These are phyloP conservation scores for Heliconius hermathena DNA, from an alignment of 1,140 invertebrate genomes.

Conservation along the genomic window DNA sequence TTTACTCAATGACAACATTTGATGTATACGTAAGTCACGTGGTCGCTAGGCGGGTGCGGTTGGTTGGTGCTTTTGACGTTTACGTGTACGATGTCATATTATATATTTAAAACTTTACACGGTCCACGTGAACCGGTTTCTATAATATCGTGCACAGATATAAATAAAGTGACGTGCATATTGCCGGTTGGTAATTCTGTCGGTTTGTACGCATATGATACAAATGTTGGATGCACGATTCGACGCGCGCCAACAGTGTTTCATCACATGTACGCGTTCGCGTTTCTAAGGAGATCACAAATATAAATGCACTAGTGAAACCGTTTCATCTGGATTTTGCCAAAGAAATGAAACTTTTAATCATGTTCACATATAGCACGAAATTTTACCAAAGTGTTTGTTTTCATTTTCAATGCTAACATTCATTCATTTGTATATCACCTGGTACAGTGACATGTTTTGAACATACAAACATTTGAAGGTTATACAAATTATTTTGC, in stretches of 20 bases:
- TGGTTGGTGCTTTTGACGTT: constrained; percentile 63
- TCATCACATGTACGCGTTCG: constrained; percentile 40
- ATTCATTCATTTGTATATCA: constrained; percentile 12
- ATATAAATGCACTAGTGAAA: constrained; percentile 44
- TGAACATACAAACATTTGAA: constrained; percentile 18
- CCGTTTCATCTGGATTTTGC: constrained; percentile 52
- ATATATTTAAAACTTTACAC: constrained; percentile 40
- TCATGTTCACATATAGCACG: constrained; percentile 17
- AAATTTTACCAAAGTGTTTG: constrained; percentile 16
- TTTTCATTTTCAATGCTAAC: constrained; percentile 18
- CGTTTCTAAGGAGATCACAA: constrained; percentile 39
- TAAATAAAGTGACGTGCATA: constrained; percentile 50
- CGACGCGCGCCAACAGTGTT: constrained; percentile 39
- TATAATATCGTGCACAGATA: constrained; percentile 39
- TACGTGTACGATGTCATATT: constrained; percentile 53
- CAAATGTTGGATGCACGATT: constrained; percentile 20
- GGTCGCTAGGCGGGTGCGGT: constrained; percentile 48
- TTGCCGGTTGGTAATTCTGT: constrained; percentile 41
- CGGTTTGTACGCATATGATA: constrained; percentile 38
- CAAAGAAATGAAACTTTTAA: constrained; percentile 20
- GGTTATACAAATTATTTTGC: constrained; percentile 21
- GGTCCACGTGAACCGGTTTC: constrained; percentile 51
- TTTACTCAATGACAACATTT: constrained; percentile 60
- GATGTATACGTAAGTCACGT: constrained; percentile 73
- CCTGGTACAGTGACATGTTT: constrained; percentile 9